These are phyloP conservation scores for Euzophera pinguis DNA, from an alignment of 2,888 invertebrate species.

Conservation along the genomic window DNA sequence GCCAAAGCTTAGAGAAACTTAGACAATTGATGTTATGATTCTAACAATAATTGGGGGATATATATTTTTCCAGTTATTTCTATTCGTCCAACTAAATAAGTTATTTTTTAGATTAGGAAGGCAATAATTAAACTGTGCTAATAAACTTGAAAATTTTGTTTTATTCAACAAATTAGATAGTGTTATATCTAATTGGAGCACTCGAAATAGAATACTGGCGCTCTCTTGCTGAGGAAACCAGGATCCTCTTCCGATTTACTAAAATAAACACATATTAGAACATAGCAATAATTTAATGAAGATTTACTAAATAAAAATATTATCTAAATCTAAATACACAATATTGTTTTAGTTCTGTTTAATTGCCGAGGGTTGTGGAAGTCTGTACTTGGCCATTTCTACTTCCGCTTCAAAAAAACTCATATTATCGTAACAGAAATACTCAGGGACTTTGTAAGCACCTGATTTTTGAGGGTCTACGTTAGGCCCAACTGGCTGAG, in stretches of 20 bases:
- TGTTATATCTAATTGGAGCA: too few relatives aligned
- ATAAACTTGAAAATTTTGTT: too few relatives aligned
- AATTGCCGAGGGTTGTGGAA: conserved; percentile 87
- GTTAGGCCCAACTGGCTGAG: conserved; percentile 84
- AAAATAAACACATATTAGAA: neutral
- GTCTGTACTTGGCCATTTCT: conserved; percentile 88
- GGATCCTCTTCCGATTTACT: too few relatives aligned
- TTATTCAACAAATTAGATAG: too few relatives aligned
- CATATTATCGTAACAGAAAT: conserved; percentile 87
- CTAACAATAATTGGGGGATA: too few relatives aligned
- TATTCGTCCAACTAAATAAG: too few relatives aligned
- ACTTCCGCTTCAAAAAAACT: conserved; percentile 92
- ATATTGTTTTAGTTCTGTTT: conserved; percentile 41
- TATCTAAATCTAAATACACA: neutral
- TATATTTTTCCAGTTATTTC: too few relatives aligned
- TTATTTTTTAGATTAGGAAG: too few relatives aligned
- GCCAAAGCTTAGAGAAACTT: neutral
- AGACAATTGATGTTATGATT: too few relatives aligned
- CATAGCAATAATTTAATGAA: neutral
- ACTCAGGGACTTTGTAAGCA: conserved; percentile 93
- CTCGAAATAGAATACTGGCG: too few relatives aligned
- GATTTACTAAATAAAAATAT: neutral
- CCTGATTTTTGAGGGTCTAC: conserved; percentile 82
- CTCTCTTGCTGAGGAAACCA: too few relatives aligned
- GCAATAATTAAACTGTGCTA: too few relatives aligned